These are phyloP conservation scores for Pangasius macronema DNA, from an alignment of 2,797 vertebrate species.

Conservation along the genomic window DNA sequence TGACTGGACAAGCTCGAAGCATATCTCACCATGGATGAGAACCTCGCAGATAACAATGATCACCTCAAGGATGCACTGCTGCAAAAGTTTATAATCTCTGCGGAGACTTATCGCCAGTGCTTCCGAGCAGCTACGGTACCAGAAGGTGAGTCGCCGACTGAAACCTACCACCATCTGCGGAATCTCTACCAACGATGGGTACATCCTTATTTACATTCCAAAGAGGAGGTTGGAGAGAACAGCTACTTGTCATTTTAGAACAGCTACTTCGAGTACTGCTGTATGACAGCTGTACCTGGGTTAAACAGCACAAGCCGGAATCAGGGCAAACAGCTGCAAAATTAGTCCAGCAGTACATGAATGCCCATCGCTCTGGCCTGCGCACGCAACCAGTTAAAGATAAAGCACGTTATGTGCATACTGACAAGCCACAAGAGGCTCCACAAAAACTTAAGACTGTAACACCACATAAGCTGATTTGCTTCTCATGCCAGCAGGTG, in stretches of 20 bases:
- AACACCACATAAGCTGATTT: too few species aligned
- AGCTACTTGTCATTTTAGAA: constrained; percentile 32
- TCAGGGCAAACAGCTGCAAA: constrained; percentile 15
- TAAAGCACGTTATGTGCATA: neutral
- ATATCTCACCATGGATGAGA: constrained; percentile 28
- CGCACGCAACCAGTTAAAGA: neutral
- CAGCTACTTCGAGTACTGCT: constrained; percentile 20
- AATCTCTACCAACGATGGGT: constrained; percentile 17
- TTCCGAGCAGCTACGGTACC: neutral
- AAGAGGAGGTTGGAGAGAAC: constrained; percentile 45
- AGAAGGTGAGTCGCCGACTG: neutral
- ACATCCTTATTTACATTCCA: neutral
- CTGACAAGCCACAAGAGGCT: neutral
- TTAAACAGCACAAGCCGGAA: constrained; percentile 14
- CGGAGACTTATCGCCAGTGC: neutral
- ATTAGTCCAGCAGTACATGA: constrained; percentile 32
- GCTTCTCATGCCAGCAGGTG: too few species aligned
- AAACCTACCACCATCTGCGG: constrained; percentile 22
- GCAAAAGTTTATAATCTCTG: constrained; percentile 26
- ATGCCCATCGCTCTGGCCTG: neutral
- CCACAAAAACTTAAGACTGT: too few species aligned
- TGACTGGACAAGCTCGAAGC: constrained; percentile 31
- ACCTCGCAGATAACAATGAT: neutral
- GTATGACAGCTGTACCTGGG: neutral
- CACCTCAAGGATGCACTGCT: constrained; percentile 27